A percentile compares a stretch with the other conserved stretches of the same genome.
Evolutionary conservation across 64 coral and sea anemone species (phyloP).

Genomic region (Exaiptasia diaphana): DNA sequence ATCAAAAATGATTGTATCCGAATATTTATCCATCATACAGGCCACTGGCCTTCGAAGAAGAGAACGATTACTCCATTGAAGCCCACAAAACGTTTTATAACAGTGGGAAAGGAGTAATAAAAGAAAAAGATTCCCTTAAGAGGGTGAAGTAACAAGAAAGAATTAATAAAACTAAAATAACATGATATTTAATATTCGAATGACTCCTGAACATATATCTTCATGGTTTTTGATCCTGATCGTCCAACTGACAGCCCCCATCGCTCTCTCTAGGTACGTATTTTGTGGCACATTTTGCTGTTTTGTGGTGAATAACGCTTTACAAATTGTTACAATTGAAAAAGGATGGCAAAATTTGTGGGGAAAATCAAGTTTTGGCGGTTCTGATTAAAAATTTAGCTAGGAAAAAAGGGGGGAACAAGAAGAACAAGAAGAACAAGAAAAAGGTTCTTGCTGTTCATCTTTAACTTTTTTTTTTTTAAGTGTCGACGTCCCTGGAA

Average conservation of each 20-base stretch:
- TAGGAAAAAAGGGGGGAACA: background rate
- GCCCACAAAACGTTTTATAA: no score
- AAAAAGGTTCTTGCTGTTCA: background rate
- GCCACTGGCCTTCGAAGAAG: no score
- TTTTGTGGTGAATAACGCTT: no score
- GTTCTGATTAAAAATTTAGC: background rate
- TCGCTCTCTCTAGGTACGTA: background rate
- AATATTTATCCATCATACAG: no score
- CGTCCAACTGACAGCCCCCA: background rate
- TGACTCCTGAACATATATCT: background rate
- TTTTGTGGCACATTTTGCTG: background rate
- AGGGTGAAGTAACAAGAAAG: no score
- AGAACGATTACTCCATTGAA: no score
- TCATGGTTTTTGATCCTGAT: slow-evolving; percentile 22
- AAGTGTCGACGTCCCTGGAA: slow-evolving; percentile 38
- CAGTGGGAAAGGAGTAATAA: no score
- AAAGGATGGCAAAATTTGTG: background rate
- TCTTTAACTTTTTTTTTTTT: background rate
- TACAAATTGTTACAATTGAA: no score
- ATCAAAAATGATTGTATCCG: no score
- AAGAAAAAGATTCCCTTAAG: no score
- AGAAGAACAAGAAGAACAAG: background rate
- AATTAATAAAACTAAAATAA: no score
- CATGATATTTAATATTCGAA: no score
- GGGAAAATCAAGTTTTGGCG: background rate